Conservation (phyloP, 2,888 invertebrate genomes). For the Agriotes lineatus region DNA sequence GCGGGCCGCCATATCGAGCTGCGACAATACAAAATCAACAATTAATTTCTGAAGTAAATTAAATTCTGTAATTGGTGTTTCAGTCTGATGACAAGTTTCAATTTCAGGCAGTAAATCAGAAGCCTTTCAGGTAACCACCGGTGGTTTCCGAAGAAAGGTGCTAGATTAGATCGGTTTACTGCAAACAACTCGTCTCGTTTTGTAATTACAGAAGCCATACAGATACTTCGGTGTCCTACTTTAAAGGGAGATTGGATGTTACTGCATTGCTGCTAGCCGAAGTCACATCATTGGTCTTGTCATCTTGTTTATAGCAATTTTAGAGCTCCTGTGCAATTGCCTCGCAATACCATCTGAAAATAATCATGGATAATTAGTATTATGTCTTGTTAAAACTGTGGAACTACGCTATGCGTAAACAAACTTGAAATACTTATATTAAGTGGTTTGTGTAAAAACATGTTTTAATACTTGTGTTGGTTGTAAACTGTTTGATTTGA, state of each 20-base stretch:
- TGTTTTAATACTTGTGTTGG: too few species aligned
- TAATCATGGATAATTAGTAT: too few species aligned
- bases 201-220: slow-evolving; percentile 61
- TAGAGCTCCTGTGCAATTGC: too few species aligned
- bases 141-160: slow-evolving; percentile 60
- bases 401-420: too few species aligned
- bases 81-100: slow-evolving; percentile 58
- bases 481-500: too few species aligned
- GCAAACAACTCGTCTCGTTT: slow-evolving; percentile 60
- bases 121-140: slow-evolving; percentile 63
- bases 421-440: too few species aligned
- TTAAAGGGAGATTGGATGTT: background rate
- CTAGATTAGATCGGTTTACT: slow-evolving; percentile 60
- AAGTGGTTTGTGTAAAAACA: too few species aligned
- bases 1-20: slow-evolving; percentile 1
- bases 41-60: slow-evolving; percentile 60
- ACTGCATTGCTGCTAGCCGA: too few species aligned
- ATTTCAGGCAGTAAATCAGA: slow-evolving; percentile 60
- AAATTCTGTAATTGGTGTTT: slow-evolving; percentile 48
- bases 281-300: too few species aligned
- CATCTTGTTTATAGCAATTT: too few species aligned
- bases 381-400: too few species aligned
- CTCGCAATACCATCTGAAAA: too few species aligned
- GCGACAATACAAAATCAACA: slow-evolving; percentile 41
- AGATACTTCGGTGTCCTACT: slow-evolving; percentile 17